Evolutionary conservation across 2,888 invertebrate genomes (phyloP).

Genomic region (Sinohyriopsis cumingii): DNA sequence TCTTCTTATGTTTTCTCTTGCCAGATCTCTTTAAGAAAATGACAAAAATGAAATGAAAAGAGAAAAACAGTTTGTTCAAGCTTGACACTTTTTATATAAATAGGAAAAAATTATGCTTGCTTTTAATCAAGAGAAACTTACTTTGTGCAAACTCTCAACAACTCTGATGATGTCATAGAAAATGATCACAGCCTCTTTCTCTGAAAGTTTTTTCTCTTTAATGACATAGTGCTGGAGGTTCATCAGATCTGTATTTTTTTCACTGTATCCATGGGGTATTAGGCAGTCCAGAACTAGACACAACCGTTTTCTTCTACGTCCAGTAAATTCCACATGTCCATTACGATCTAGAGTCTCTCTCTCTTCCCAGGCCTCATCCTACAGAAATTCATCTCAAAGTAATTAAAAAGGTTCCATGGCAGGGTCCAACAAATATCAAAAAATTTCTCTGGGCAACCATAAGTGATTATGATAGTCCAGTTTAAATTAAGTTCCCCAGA

Average conservation of each 20-base stretch:
- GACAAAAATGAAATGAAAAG: too few relatives aligned
- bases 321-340: conserved; percentile 63
- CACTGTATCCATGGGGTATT: conserved; percentile 79
- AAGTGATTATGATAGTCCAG: too few relatives aligned
- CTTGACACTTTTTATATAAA: background rate
- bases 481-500: too few relatives aligned
- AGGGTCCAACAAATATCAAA: background rate
- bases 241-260: conserved; percentile 71
- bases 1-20: too few relatives aligned
- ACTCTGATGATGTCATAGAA: conserved; percentile 84
- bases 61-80: background rate
- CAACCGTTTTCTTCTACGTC: conserved; percentile 74
- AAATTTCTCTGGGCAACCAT: background rate
- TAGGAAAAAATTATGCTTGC: background rate
- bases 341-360: conserved; percentile 74
- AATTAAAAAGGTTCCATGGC: too few relatives aligned
- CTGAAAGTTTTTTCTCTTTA: conserved; percentile 82
- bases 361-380: conserved; percentile 83
- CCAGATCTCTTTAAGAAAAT: too few relatives aligned
- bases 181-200: conserved; percentile 82
- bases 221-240: conserved; percentile 79
- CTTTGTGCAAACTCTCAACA: conserved; percentile 83
- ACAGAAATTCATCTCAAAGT: conserved; percentile 16
- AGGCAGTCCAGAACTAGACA: conserved; percentile 84
- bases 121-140: conserved; percentile 59